A percentile compares a stretch with the other conserved stretches of the same genome.
Conservation (phyloP, 1,140 invertebrate species). For the Drosophila pseudoobscura region DNA sequence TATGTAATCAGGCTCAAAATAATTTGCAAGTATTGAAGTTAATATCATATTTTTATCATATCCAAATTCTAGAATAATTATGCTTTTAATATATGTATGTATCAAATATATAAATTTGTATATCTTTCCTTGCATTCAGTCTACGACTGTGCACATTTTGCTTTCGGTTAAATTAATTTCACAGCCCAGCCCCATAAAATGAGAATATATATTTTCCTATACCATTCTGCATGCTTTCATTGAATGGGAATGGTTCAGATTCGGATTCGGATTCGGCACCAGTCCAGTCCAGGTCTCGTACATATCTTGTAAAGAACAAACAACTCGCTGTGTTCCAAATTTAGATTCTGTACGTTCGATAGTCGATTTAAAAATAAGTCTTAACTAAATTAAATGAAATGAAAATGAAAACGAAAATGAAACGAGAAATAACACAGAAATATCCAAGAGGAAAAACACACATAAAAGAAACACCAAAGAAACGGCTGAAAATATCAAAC, state of each 20-base stretch:
- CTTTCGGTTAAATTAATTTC: too few species aligned
- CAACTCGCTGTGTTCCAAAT: conserved; percentile 53
- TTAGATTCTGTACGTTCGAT: conserved; percentile 60
- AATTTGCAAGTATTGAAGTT: too few species aligned
- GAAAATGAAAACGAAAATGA: conserved; percentile 33
- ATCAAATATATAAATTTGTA: too few species aligned
- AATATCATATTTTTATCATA: neutral
- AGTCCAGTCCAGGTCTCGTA: conserved; percentile 21
- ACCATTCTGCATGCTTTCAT: conserved; percentile 2
- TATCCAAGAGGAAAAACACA: conserved; percentile 33
- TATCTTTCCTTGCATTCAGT: too few species aligned
- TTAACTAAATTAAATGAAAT: conserved; percentile 61
- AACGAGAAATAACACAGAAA: conserved; percentile 35
- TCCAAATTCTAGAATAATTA: neutral
- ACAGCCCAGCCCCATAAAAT: too few species aligned
- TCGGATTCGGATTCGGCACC: too few species aligned
- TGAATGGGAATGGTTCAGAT: conserved; percentile 15
- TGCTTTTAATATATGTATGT: too few species aligned
- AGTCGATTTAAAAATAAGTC: conserved; percentile 63
- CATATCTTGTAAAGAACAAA: conserved; percentile 69
- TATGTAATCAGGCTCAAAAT: too few species aligned
- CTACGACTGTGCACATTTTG: too few species aligned
- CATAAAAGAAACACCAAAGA: conserved; percentile 5
- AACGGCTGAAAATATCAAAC: conserved; percentile 41
- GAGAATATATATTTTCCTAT: too few species aligned